phyloP scores from a whole-genome alignment of 2,888 invertebrate genomes.

The Eremobia ochroleuca region DNA sequence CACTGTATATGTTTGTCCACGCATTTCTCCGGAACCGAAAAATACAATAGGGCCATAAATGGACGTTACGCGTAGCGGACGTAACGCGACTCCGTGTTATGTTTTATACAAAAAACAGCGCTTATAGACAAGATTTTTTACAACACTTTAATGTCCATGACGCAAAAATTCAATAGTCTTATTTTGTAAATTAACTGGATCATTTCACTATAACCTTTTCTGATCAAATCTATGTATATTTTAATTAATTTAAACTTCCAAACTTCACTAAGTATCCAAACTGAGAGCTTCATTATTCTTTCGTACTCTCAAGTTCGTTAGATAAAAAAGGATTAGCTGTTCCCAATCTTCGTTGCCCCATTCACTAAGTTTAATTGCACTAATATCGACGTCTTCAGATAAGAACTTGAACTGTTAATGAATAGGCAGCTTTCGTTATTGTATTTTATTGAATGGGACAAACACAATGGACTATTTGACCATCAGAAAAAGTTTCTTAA shows the following conservation, averaged over 20 bases:
- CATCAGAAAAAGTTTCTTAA: slow-evolving; percentile 19
- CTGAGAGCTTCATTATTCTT: slow-evolving; percentile 49
- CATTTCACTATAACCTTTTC: neutral
- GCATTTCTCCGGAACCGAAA: no score
- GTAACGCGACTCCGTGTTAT: no score
- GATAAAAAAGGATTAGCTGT: slow-evolving; percentile 53
- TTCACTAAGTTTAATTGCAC: slow-evolving; percentile 65
- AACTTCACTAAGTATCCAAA: slow-evolving; percentile 35
- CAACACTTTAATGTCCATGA: neutral
- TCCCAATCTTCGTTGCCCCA: slow-evolving; percentile 48
- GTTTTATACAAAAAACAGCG: neutral
- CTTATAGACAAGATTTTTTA: no score
- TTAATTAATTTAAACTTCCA: slow-evolving; percentile 52
- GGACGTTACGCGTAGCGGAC: no score
- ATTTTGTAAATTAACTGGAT: slow-evolving; percentile 1
- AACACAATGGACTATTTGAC: slow-evolving; percentile 47
- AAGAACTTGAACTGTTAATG: slow-evolving; percentile 53
- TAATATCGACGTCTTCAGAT: slow-evolving; percentile 55
- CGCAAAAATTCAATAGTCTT: neutral
- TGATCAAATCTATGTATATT: slow-evolving; percentile 21
- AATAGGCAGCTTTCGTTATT: slow-evolving; percentile 56
- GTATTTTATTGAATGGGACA: slow-evolving; percentile 41
- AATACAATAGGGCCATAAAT: no score
- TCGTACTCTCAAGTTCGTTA: slow-evolving; percentile 32
- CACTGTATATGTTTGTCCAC: no score